Conservation (phyloP, 2,888 invertebrate species). For the Norana najaformis region DNA sequence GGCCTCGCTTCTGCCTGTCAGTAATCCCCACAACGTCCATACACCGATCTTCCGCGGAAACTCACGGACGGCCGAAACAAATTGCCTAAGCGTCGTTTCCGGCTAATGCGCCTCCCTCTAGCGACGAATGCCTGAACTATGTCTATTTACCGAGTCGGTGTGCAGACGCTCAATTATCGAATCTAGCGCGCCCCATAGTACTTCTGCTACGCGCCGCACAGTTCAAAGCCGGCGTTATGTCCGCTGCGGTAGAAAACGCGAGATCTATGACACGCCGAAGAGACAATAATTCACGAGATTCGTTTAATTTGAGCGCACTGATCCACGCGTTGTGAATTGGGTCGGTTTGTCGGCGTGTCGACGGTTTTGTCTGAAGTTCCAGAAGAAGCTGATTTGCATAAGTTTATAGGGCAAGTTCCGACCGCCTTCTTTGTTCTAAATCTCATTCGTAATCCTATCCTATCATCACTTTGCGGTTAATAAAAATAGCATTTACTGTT, state of each 20-base stretch:
- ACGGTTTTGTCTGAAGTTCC: background rate
- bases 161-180: conserved; percentile 1
- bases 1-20: background rate
- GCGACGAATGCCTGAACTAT: background rate
- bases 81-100: background rate
- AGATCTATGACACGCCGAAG: conserved; percentile 20
- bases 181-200: conserved; percentile 6
- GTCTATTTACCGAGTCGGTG: background rate
- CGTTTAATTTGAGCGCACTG: background rate
- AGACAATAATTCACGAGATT: background rate
- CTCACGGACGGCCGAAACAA: background rate
- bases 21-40: background rate
- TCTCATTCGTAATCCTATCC: background rate
- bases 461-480: background rate
- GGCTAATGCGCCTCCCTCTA: background rate
- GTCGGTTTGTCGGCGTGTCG: background rate
- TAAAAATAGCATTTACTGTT: background rate
- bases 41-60: background rate
- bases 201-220: background rate
- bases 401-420: background rate
- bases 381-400: background rate
- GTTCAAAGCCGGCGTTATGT: conserved; percentile 22
- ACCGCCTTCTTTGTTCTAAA: too few relatives aligned
- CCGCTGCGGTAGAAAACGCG: background rate
- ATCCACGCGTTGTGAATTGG: background rate